Evolutionary conservation across 1,140 invertebrate species (phyloP).

Genomic region (Hyposmocoma kahamanoa): DNA sequence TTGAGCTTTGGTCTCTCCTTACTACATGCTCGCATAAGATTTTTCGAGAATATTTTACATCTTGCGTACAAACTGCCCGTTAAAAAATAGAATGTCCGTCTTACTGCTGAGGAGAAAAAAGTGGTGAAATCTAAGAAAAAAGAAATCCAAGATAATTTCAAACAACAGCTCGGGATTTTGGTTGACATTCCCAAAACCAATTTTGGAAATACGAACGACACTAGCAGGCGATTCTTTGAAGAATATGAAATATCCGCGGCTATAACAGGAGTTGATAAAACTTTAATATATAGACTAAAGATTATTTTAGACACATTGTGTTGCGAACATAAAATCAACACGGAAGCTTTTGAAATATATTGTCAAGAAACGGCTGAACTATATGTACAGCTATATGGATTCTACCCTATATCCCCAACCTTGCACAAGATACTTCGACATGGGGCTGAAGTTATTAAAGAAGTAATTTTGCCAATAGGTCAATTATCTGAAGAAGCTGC

Average conservation of each 20-base stretch:
- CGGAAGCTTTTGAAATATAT: constrained; percentile 5
- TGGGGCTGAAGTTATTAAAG: background rate
- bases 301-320: constrained; percentile 17
- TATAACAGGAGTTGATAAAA: constrained; percentile 29
- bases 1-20: constrained; percentile 37
- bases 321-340: constrained; percentile 13
- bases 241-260: constrained; percentile 22
- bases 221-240: constrained; percentile 39
- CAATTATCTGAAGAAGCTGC: background rate
- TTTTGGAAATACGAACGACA: constrained; percentile 47
- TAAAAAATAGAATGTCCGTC: constrained; percentile 25
- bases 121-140: constrained; percentile 26
- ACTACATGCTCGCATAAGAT: constrained; percentile 45
- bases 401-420: constrained; percentile 25
- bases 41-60: constrained; percentile 50
- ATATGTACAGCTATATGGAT: constrained; percentile 29
- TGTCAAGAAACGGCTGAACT: constrained; percentile 20
- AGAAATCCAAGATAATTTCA: constrained; percentile 37
- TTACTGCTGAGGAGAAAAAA: constrained; percentile 22
- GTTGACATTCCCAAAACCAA: constrained; percentile 43
- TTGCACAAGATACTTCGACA: background rate
- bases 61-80: no score
- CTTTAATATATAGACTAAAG: constrained; percentile 14
- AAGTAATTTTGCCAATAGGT: background rate
- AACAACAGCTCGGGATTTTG: constrained; percentile 23